These are phyloP conservation scores for Calephelis perditalis DNA, from an alignment of 2,888 invertebrate species.

Conservation along the genomic window DNA sequence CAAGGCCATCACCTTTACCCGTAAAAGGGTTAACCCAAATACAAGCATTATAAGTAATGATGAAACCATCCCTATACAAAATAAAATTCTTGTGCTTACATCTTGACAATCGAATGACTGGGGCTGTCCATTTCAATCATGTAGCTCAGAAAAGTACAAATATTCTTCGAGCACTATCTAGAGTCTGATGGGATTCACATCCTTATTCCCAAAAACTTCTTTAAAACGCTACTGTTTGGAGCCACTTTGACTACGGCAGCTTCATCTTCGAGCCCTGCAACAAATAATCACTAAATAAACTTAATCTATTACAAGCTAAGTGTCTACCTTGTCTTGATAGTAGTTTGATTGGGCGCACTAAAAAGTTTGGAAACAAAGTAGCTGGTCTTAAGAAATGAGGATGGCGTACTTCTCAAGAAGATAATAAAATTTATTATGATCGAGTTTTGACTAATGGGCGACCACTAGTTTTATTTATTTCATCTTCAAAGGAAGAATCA, in stretches of 20 bases:
- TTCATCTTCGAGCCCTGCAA: no score
- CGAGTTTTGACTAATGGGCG: no score
- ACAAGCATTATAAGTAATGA: background rate
- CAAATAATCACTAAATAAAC: no score
- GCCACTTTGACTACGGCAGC: background rate
- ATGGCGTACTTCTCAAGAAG: no score
- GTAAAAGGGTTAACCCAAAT: background rate
- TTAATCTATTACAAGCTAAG: background rate
- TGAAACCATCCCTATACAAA: background rate
- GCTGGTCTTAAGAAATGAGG: no score
- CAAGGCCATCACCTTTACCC: background rate
- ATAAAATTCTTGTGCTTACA: background rate
- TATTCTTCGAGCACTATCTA: background rate
- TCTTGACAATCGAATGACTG: background rate
- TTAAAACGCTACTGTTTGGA: background rate
- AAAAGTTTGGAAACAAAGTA: no score
- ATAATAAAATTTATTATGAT: no score
- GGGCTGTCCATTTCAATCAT: background rate
- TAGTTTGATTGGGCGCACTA: no score
- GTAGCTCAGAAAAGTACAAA: background rate
- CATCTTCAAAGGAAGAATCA: no score
- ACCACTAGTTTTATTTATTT: no score
- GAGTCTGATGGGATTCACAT: background rate
- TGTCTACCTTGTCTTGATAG: no score
- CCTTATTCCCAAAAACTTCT: background rate